Percentiles rank a stretch among this genome's conserved stretches.
Evolutionary conservation across 1,140 invertebrate genomes (phyloP).

Genomic region (Chironomus striatipennis): DNA sequence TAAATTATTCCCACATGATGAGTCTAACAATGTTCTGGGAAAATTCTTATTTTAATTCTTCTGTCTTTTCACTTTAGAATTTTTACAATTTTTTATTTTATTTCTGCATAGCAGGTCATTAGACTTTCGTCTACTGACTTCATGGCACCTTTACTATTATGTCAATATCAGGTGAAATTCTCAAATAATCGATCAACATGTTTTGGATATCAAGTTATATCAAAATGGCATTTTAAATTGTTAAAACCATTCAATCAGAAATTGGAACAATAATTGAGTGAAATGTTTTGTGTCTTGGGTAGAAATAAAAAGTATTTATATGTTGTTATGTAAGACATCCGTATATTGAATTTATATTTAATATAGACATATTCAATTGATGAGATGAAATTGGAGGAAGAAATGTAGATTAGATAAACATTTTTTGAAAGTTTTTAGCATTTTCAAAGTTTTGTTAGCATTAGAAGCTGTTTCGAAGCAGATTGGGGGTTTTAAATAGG

Average conservation of each 20-base stretch:
- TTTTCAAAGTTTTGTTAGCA: no score
- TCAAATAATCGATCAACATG: background rate
- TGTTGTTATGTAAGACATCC: no score
- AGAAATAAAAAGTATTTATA: no score
- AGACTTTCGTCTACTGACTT: background rate
- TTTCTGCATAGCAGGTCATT: background rate
- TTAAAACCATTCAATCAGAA: background rate
- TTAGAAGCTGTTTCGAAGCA: no score
- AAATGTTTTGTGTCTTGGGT: background rate
- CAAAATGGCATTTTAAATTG: conserved; percentile 2
- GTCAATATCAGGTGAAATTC: background rate
- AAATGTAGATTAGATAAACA: no score
- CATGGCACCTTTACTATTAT: conserved; percentile 1
- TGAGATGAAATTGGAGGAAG: no score
- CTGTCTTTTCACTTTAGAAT: background rate
- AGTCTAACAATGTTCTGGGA: background rate
- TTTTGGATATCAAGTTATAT: background rate
- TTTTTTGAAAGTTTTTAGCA: no score
- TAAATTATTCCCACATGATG: conserved; percentile 12
- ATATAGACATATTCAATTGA: no score
- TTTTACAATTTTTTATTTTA: background rate
- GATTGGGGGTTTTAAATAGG: no score
- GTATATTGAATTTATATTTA: no score
- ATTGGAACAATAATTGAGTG: background rate
- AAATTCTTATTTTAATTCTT: background rate